These are phyloP conservation scores for Chelon auratus DNA, from an alignment of 2,797 vertebrate species.

Conservation along the genomic window DNA sequence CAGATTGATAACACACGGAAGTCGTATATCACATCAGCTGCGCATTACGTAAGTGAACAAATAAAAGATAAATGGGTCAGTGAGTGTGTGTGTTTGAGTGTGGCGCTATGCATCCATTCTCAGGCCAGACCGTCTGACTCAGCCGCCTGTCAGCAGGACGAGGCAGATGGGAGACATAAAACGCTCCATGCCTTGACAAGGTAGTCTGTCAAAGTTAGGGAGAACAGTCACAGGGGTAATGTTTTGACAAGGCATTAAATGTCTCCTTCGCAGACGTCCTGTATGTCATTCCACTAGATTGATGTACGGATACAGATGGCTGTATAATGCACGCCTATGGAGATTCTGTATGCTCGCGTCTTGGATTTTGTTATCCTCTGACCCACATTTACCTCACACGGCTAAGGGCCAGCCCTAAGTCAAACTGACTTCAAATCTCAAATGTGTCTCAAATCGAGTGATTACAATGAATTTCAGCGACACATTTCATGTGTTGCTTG, in stretches of 20 bases:
- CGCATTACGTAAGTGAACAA: constrained; percentile 55
- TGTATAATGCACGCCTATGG: constrained; percentile 71
- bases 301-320: constrained; percentile 80
- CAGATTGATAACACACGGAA: constrained; percentile 37
- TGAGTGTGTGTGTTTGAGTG: constrained; percentile 60
- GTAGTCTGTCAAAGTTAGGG: constrained; percentile 83
- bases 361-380: constrained; percentile 58
- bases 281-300: constrained; percentile 79
- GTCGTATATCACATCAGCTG: constrained; percentile 33
- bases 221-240: constrained; percentile 84
- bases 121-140: constrained; percentile 72
- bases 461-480: constrained; percentile 39
- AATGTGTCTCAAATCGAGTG: constrained; percentile 20
- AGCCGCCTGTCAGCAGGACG: constrained; percentile 76
- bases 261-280: constrained; percentile 82
- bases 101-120: constrained; percentile 61
- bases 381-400: constrained; percentile 42
- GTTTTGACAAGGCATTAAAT: constrained; percentile 86
- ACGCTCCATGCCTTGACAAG: constrained; percentile 79
- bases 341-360: constrained; percentile 43
- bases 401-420: constrained; percentile 35
- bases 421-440: constrained; percentile 36
- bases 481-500: constrained; percentile 11
- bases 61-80: constrained; percentile 74
- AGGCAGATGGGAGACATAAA: constrained; percentile 83